Base-by-base conservation (phyloP, 2,113 vertebrate species). In the Ciconia maguari region DNA sequence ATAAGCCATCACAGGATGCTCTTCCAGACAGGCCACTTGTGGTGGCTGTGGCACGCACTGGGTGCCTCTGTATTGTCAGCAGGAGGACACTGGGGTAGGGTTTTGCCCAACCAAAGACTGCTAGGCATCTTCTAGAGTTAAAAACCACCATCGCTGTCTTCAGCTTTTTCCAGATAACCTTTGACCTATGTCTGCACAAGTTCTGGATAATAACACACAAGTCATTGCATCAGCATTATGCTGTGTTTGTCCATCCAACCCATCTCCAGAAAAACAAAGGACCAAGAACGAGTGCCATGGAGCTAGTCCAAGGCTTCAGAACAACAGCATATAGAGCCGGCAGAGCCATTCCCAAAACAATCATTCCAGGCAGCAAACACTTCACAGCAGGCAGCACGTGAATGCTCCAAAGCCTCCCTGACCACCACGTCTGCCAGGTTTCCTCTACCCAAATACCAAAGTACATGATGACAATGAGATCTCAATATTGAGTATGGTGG, bases 381-480 rank as follows among this genome's bases (percentile, higher is more conserved):
- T 51, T 70, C 49, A 42, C 14, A 70, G 38, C 48, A 61, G 34
- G 38, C 32, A 71, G 44, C 24, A 57, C 0, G 0, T 7, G 36
- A 48, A 48, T 14, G 26, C 42, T 84, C 30, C 34, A 78, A 77
- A 88, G 15, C n/a, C 49, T 41, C n/a, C n/a, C 32, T 0, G 0
- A 36, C 34, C 38, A 87, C 42, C 57, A 58, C 3, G 0, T 9
- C 32, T 77, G 54, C 54, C 64, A 80, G 68, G 38, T 16, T 62
- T 15, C 22, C 36, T 9, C 30, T 62, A 19, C 30, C 52, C 34
- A 82, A 76, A 62, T 13, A 66, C 18, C 7, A 7, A 34, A 54
- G 24, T 5, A n/a, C 24, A 22, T 0, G 1, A 41, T 9, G 22
- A 68, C 7, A 3, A 10, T 11, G 52, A 48, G 17, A 41, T 27